These are phyloP conservation scores for Aplodontia rufa DNA, from an alignment of 2,113 vertebrate species.

Conservation along the genomic window DNA sequence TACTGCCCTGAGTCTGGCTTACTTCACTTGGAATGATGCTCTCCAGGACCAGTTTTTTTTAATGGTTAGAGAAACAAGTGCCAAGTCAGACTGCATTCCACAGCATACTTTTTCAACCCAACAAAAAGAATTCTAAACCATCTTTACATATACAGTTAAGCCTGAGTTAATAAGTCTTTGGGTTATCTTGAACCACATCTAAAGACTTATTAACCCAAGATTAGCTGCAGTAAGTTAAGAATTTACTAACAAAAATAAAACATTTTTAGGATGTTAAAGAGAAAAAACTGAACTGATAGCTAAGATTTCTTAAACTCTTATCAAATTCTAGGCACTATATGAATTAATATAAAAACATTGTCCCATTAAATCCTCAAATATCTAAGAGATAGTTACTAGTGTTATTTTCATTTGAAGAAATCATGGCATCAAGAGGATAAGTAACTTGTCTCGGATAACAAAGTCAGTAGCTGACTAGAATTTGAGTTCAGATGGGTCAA, in stretches of 20 bases:
- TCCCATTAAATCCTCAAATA: background rate
- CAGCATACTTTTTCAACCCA: background rate
- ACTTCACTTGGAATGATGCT: too few species aligned
- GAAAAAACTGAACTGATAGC: background rate
- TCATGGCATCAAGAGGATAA: background rate
- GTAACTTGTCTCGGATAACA: background rate
- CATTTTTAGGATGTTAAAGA: background rate
- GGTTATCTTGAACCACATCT: background rate
- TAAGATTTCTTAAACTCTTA: background rate
- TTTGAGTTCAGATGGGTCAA: background rate
- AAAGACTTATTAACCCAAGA: too few species aligned
- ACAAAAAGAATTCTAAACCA: background rate
- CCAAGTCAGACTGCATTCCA: background rate
- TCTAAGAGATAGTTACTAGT: background rate
- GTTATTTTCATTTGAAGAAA: background rate
- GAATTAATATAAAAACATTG: background rate
- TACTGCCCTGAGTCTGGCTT: too few species aligned
- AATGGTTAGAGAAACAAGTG: background rate
- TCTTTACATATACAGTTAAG: background rate
- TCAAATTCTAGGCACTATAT: background rate
- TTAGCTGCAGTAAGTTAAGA: background rate
- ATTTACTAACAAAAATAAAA: background rate
- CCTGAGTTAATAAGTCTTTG: background rate
- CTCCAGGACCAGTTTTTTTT: background rate
- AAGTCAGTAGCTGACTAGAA: background rate